Evolutionary conservation across 53 echinoderm and acorn worm species (phyloP).

Genomic region (Echinometra lucunter): DNA sequence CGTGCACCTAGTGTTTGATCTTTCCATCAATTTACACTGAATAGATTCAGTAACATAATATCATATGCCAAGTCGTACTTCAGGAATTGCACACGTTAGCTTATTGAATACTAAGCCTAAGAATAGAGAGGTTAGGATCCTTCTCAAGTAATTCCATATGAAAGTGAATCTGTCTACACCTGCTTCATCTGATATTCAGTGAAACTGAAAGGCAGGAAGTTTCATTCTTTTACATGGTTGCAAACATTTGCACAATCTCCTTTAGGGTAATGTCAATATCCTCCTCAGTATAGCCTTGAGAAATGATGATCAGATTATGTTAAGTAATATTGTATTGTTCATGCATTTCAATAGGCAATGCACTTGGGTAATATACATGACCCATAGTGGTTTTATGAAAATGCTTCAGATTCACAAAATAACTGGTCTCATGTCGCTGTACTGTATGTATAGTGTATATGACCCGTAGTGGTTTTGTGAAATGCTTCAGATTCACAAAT

Average conservation of each 20-base stretch:
- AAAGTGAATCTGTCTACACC: background rate
- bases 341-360: background rate
- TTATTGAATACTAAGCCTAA: background rate
- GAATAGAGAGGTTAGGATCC: background rate
- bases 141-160: background rate
- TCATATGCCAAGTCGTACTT: too few species aligned
- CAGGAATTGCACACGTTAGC: too few species aligned
- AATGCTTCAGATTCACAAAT: background rate
- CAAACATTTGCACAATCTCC: background rate
- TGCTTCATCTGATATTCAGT: background rate
- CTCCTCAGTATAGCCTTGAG: background rate
- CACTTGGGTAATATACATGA: background rate
- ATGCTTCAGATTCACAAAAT: background rate
- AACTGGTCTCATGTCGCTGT: background rate
- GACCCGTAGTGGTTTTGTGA: background rate
- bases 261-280: background rate
- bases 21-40: too few species aligned
- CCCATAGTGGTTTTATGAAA: background rate
- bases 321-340: background rate
- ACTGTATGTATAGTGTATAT: background rate
- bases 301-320: background rate
- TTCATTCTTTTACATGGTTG: background rate
- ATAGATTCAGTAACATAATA: too few species aligned
- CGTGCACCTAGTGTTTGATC: too few species aligned
- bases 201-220: background rate